Evolutionary conservation across 2,797 vertebrate species (phyloP).

Genomic region (Peromyscus aztecus): DNA sequence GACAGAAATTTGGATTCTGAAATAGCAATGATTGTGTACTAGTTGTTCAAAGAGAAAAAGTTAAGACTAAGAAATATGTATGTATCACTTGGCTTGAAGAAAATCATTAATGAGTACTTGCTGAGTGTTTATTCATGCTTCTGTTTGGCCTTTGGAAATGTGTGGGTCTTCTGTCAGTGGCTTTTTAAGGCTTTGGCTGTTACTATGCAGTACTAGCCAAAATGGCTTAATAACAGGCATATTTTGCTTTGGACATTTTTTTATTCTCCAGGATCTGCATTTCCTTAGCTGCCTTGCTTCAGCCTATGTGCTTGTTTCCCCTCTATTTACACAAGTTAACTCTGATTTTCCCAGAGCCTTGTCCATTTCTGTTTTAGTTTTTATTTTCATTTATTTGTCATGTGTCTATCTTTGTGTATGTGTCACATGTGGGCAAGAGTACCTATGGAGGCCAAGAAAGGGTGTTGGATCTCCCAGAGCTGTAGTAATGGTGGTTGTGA

Average conservation of each 20-base stretch:
- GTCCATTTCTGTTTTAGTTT: background rate
- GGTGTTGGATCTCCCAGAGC: background rate
- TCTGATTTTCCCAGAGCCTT: background rate
- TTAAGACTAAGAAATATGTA: background rate
- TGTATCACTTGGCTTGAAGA: background rate
- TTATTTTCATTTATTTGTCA: background rate
- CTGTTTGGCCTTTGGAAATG: conserved; percentile 25
- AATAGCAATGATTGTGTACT: conserved; percentile 8
- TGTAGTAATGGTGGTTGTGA: background rate
- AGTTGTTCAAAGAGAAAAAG: background rate
- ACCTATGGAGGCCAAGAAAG: background rate
- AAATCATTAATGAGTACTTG: conserved; percentile 10
- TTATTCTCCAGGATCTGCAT: background rate
- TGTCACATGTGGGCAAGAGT: background rate
- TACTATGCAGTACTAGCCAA: background rate
- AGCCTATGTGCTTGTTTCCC: background rate
- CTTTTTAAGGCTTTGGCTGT: background rate
- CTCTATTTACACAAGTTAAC: background rate
- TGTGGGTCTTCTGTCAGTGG: background rate
- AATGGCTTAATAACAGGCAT: background rate
- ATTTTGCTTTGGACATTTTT: conserved; percentile 40
- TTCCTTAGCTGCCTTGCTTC: background rate
- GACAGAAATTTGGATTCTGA: conserved; percentile 42
- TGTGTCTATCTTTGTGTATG: background rate
- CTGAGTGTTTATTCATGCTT: background rate